Evolutionary conservation across 2,113 vertebrate species (phyloP).

Genomic region (Hydropotes inermis): DNA sequence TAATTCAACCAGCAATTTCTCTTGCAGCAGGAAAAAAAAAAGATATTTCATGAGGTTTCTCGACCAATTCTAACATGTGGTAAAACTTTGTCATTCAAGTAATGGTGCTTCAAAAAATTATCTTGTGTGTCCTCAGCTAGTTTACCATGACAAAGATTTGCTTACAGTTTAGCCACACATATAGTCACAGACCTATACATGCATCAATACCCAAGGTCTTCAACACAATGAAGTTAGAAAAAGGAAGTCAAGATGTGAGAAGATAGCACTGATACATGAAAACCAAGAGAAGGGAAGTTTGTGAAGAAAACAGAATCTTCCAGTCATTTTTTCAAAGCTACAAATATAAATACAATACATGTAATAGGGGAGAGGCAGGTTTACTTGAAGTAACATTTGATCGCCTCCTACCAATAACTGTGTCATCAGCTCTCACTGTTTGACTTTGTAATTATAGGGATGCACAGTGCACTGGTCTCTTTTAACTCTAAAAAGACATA

Average conservation of each 20-base stretch:
- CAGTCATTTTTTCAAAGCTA: not conserved
- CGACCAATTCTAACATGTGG: not conserved
- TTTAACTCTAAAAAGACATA: not conserved
- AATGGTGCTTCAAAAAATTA: not conserved
- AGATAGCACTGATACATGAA: not conserved
- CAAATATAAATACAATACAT: not conserved
- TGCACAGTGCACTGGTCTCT: not conserved
- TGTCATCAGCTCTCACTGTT: not conserved
- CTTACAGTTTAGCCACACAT: not conserved
- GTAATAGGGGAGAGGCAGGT: rapidly evolving
- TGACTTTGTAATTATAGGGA: not conserved
- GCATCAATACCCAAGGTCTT: not conserved
- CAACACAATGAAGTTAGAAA: not conserved
- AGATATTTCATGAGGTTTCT: not conserved
- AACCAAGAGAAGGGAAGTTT: not conserved
- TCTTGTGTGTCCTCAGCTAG: not conserved
- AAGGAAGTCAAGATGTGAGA: not conserved
- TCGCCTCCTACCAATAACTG: not conserved
- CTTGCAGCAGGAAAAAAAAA: not conserved
- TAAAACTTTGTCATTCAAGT: not conserved
- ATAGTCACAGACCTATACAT: not conserved
- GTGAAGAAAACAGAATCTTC: not conserved
- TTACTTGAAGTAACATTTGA: not conserved
- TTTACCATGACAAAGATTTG: not conserved
- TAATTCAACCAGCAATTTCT: not conserved